phyloP scores from a whole-genome alignment of 2,797 vertebrate genomes.

The Enteromius thamalakanensis region DNA sequence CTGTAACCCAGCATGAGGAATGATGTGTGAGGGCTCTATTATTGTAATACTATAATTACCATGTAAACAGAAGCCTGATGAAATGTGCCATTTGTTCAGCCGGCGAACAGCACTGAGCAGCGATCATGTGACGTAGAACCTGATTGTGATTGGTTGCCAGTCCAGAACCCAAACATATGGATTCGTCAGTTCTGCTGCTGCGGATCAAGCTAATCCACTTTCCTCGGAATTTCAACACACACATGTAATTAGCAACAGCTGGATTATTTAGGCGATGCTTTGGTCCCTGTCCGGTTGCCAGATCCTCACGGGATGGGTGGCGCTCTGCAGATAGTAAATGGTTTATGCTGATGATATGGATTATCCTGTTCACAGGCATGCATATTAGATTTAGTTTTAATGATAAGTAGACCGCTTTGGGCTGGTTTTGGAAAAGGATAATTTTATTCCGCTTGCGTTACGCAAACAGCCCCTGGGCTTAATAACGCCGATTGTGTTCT shows the following conservation, averaged over 20 bases:
- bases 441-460: slow-evolving; percentile 36
- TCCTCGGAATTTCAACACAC: neutral
- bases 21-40: slow-evolving; percentile 28
- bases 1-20: slow-evolving; percentile 18
- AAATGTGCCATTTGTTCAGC: slow-evolving; percentile 30
- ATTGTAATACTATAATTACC: slow-evolving; percentile 46
- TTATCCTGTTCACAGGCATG: neutral
- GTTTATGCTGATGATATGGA: slow-evolving; percentile 26
- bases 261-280: neutral
- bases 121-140: neutral
- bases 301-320: neutral
- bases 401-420: slow-evolving; percentile 26
- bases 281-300: neutral
- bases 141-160: neutral
- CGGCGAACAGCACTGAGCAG: neutral
- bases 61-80: slow-evolving; percentile 29
- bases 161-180: slow-evolving; percentile 10
- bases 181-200: neutral
- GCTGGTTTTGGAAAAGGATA: slow-evolving; percentile 12
- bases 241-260: slow-evolving; percentile 8
- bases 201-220: slow-evolving; percentile 5
- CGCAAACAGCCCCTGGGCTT: slow-evolving; percentile 44
- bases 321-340: neutral
- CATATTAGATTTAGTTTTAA: slow-evolving; percentile 27
- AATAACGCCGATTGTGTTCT: slow-evolving; percentile 46